Evolutionary conservation across 1,140 invertebrate genomes (phyloP).

Genomic region (Panagrolaimus sp.): DNA sequence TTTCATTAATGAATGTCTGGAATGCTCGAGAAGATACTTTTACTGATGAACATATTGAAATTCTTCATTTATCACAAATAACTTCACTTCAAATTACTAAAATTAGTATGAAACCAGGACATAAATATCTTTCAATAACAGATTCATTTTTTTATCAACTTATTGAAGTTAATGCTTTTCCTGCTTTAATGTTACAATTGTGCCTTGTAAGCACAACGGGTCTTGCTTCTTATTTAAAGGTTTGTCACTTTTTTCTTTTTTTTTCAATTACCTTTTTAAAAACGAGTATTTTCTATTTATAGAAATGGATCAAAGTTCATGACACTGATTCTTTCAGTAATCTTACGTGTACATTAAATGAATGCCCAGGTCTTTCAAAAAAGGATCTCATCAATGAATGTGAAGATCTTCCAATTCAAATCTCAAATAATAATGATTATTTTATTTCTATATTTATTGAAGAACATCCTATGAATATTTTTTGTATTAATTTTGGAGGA

Average conservation of each 20-base stretch:
- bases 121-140: constrained; percentile 1
- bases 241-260: neutral
- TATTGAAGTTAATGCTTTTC: neutral
- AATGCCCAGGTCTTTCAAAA: neutral
- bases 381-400: neutral
- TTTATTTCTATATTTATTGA: too few species aligned
- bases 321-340: constrained; percentile 6
- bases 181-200: neutral
- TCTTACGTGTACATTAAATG: neutral
- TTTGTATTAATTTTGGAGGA: neutral
- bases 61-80: neutral
- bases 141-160: neutral
- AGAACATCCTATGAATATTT: neutral
- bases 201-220: neutral
- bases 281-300: neutral
- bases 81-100: neutral
- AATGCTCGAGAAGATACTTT: constrained; percentile 4
- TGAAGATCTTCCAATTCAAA: neutral
- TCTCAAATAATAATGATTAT: neutral
- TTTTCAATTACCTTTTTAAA: neutral
- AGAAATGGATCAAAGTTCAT: neutral
- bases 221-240: neutral
- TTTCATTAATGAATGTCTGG: neutral
- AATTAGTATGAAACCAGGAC: neutral
- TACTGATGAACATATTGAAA: neutral